A percentile compares a stretch with the other conserved stretches of the same genome.
Evolutionary conservation across 2,113 vertebrate species (phyloP).

Genomic region (Varanus komodoensis): DNA sequence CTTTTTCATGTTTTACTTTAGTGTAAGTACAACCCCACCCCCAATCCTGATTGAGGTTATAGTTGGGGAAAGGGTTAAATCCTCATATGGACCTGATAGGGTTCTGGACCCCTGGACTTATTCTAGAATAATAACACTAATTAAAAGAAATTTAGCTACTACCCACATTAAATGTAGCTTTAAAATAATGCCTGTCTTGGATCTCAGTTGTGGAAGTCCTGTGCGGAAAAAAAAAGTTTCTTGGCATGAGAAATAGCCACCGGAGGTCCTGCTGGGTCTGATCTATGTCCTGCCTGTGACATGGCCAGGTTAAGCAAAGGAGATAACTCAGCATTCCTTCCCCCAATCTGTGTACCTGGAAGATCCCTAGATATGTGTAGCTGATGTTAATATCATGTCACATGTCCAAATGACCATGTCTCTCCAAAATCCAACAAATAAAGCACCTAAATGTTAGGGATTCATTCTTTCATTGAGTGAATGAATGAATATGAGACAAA

Average conservation of each 20-base stretch:
- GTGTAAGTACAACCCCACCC: too few relatives aligned
- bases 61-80: too few relatives aligned
- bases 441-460: neutral
- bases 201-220: neutral
- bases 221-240: neutral
- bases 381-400: neutral
- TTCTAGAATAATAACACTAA: too few relatives aligned
- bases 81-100: too few relatives aligned
- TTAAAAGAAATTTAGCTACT: neutral
- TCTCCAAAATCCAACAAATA: neutral
- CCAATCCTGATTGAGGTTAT: too few relatives aligned
- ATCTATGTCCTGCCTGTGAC: neutral
- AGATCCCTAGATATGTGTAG: neutral
- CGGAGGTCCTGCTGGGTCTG: neutral
- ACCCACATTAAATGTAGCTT: neutral
- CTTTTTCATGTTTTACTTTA: too few relatives aligned
- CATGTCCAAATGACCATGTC: neutral
- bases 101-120: too few relatives aligned
- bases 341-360: rapidly evolving
- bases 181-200: neutral
- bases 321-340: neutral
- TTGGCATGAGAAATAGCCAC: neutral
- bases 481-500: too few relatives aligned
- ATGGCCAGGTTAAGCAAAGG: neutral
- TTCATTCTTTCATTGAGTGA: too few relatives aligned